phyloP scores from a whole-genome alignment of 64 coral and sea anemone genomes.

The Pocillopora verrucosa region DNA sequence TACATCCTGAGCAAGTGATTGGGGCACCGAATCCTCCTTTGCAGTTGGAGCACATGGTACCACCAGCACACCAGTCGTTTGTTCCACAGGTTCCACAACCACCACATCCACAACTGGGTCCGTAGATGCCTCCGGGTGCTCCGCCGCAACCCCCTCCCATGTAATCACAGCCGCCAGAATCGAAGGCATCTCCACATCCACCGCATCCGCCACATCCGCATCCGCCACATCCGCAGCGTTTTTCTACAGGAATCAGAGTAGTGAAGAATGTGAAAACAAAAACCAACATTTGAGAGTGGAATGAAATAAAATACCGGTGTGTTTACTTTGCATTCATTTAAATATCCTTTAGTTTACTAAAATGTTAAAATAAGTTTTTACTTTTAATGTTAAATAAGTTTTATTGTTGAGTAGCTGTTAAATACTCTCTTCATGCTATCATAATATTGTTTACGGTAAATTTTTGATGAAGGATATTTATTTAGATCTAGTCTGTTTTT shows the following conservation, averaged over 20 bases:
- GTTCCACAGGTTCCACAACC: conserved; percentile 47
- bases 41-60: conserved; percentile 38
- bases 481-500: background rate
- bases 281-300: background rate
- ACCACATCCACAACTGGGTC: conserved; percentile 3
- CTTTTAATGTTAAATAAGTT: no score
- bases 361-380: no score
- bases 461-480: no score
- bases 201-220: background rate
- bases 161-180: conserved; percentile 69
- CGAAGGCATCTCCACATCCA: conserved; percentile 65
- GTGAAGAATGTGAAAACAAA: background rate
- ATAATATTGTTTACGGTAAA: no score
- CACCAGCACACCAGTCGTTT: conserved; percentile 61
- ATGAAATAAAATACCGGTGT: background rate
- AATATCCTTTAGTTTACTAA: no score
- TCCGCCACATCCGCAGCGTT: conserved; percentile 37
- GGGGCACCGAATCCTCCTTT: conserved; percentile 58
- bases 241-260: conserved; percentile 9
- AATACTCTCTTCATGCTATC: no score
- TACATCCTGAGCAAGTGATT: conserved; percentile 49
- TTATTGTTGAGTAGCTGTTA: no score
- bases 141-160: conserved; percentile 28
- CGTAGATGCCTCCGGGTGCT: conserved; percentile 20
- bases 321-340: no score